A percentile compares a stretch with the other conserved stretches of the same genome.
These are phyloP conservation scores for Graptemys geographica DNA, from an alignment of 2,797 vertebrate genomes.

Conservation along the genomic window DNA sequence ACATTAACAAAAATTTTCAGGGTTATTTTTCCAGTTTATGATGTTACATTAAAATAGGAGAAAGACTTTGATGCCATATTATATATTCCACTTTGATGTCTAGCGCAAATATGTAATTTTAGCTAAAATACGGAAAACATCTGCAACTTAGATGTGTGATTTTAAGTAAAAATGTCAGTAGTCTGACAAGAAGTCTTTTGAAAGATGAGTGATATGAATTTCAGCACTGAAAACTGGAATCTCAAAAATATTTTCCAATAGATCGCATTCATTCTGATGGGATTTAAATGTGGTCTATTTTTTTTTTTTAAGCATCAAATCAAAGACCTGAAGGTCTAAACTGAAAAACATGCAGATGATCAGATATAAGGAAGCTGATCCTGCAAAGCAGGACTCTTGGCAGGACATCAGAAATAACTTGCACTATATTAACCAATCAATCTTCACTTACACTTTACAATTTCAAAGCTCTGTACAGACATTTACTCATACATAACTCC, in stretches of 20 bases:
- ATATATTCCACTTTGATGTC: background rate
- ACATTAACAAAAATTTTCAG: background rate
- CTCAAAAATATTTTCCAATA: background rate
- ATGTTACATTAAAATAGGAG: background rate
- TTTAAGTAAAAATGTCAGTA: conserved; percentile 21
- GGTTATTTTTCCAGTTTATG: background rate
- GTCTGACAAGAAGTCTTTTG: background rate
- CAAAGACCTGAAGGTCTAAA: background rate
- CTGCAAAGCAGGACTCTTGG: background rate
- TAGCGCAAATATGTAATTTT: conserved; percentile 1
- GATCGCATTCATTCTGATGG: background rate
- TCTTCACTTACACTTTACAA: background rate
- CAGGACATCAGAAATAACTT: background rate
- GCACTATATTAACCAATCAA: background rate
- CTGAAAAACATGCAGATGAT: background rate
- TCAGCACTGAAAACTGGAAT: background rate
- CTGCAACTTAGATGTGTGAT: background rate
- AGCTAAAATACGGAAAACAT: background rate
- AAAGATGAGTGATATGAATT: background rate
- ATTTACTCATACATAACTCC: background rate
- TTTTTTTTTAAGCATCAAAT: background rate
- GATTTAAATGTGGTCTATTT: background rate
- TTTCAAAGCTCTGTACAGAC: background rate
- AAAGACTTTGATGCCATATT: background rate
- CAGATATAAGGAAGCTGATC: background rate